Conservation (phyloP, 2,113 vertebrate genomes). For the Catharus bicknelli region DNA sequence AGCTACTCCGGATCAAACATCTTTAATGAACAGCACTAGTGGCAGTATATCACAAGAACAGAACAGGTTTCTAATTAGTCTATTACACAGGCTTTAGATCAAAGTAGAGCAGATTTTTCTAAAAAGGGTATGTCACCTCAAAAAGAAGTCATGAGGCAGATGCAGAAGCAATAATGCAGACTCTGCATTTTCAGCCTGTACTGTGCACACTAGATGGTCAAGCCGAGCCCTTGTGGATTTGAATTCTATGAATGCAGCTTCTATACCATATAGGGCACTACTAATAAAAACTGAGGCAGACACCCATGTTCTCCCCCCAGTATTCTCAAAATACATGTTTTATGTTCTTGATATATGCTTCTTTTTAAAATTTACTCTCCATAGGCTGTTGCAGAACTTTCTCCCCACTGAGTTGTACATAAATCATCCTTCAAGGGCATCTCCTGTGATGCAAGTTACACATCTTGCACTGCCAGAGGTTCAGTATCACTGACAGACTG, state of each 20-base stretch:
- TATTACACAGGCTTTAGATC: neutral
- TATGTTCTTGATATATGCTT: neutral
- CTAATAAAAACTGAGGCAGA: neutral
- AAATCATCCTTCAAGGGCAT: neutral
- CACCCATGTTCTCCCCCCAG: neutral
- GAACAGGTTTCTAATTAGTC: conserved; percentile 4
- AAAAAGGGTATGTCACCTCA: neutral
- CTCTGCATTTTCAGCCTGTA: neutral
- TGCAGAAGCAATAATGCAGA: neutral
- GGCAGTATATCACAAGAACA: neutral
- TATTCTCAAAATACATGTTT: neutral
- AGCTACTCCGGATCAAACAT: neutral
- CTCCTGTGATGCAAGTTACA: neutral
- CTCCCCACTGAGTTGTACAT: neutral
- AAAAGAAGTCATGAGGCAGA: neutral
- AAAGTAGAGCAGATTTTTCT: neutral
- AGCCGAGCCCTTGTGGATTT: neutral
- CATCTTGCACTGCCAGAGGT: neutral
- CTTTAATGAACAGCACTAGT: conserved; percentile 13
- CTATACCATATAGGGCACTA: neutral
- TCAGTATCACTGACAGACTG: neutral
- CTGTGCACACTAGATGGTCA: neutral
- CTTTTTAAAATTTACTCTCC: neutral
- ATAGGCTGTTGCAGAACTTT: neutral
- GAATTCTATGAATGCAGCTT: neutral